phyloP scores from a whole-genome alignment of 2,113 vertebrate species.

The Dolichallabes microphthalmus region DNA sequence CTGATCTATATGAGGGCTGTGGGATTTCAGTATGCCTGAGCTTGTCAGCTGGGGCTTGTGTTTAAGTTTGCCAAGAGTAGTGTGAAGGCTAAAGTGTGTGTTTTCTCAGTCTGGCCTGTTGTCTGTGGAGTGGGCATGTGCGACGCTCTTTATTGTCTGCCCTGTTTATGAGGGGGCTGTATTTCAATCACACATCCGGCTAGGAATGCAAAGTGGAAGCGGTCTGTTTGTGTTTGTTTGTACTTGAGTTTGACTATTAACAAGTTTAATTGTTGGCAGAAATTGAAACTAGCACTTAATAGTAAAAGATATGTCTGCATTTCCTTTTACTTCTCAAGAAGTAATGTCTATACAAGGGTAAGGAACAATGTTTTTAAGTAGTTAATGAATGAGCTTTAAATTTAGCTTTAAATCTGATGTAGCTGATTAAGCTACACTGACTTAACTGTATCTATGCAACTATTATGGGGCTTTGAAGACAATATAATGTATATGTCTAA shows the following conservation, averaged over 20 bases:
- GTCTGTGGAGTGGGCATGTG: conserved; percentile 28
- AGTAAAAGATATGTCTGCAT: no score
- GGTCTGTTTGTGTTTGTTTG: conserved; percentile 47
- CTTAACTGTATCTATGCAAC: neutral
- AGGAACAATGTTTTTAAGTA: neutral
- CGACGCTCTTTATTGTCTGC: conserved; percentile 43
- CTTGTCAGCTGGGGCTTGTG: conserved; percentile 9
- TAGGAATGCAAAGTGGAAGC: conserved; percentile 48
- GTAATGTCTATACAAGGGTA: neutral
- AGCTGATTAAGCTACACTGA: no score
- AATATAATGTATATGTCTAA: neutral
- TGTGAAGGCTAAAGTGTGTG: conserved; percentile 33
- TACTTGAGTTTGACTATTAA: conserved; percentile 53
- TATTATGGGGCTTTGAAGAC: neutral
- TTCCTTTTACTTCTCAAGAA: neutral
- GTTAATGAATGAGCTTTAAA: neutral
- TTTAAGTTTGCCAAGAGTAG: conserved; percentile 9
- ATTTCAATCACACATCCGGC: conserved; percentile 38
- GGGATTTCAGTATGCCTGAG: neutral
- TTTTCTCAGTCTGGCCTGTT: conserved; percentile 48
- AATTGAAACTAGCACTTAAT: neutral
- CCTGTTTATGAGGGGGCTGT: conserved; percentile 50
- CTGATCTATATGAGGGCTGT: neutral
- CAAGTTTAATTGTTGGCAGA: conserved; percentile 10
- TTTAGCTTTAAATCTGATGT: neutral